These are phyloP conservation scores for Hemibagrus wyckioides DNA, from an alignment of 2,113 vertebrate genomes.

Conservation along the genomic window DNA sequence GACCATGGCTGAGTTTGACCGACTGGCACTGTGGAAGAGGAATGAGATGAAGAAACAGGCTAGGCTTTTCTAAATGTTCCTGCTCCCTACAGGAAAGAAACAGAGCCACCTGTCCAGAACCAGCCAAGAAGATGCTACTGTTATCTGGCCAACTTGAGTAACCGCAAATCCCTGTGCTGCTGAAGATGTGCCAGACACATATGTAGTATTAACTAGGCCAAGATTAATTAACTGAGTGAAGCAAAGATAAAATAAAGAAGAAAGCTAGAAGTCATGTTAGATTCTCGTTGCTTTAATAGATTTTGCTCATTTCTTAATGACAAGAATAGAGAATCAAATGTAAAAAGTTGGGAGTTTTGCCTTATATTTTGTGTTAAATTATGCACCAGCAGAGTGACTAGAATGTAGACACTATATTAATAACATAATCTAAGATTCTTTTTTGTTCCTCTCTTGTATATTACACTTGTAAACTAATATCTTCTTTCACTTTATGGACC, in stretches of 20 bases:
- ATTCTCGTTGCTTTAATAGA: slow-evolving; percentile 32
- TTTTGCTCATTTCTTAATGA: slow-evolving; percentile 5
- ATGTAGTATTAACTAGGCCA: slow-evolving; percentile 29
- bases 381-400: slow-evolving; percentile 75
- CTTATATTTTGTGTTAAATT: slow-evolving; percentile 66
- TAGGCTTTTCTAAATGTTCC: slow-evolving; percentile 83
- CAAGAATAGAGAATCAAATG: slow-evolving; percentile 26
- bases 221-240: not conserved
- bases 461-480: not conserved
- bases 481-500: slow-evolving; percentile 29
- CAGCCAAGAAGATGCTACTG: slow-evolving; percentile 21
- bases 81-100: not conserved
- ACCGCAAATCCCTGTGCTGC: not conserved
- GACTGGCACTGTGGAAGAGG: slow-evolving; percentile 96
- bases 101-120: slow-evolving; percentile 10
- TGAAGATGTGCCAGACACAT: slow-evolving; percentile 3
- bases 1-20: slow-evolving; percentile 95
- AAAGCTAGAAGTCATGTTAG: slow-evolving; percentile 19
- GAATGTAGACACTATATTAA: slow-evolving; percentile 69
- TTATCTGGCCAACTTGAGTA: slow-evolving; percentile 4
- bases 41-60: slow-evolving; percentile 99
- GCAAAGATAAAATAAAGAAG: not conserved
- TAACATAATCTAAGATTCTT: slow-evolving; percentile 47
- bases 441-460: slow-evolving; percentile 14
- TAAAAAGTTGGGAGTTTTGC: slow-evolving; percentile 70